Conservation (phyloP, 2,113 vertebrate species). For the Panurus biarmicus region DNA sequence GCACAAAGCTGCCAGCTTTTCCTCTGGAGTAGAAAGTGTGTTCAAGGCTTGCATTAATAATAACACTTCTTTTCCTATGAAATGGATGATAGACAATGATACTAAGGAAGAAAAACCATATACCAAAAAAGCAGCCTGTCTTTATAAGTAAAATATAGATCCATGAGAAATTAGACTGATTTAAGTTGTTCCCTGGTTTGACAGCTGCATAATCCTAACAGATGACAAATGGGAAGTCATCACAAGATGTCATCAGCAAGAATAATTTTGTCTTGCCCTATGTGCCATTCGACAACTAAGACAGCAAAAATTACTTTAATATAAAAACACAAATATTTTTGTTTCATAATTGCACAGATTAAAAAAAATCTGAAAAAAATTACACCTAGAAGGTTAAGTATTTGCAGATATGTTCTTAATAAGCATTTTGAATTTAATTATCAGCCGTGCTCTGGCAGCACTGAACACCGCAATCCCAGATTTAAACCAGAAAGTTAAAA, state of each 20-base stretch:
- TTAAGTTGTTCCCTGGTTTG: background rate
- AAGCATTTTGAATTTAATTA: background rate
- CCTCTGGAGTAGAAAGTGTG: constrained; percentile 89
- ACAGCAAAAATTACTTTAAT: background rate
- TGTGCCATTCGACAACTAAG: background rate
- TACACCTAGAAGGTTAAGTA: background rate
- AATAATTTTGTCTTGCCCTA: background rate
- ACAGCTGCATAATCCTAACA: background rate
- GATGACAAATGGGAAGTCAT: background rate
- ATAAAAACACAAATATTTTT: background rate
- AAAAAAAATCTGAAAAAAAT: background rate
- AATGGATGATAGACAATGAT: constrained; percentile 29
- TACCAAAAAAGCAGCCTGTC: background rate
- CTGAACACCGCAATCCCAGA: background rate
- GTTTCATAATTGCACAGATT: background rate
- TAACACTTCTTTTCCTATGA: constrained; percentile 91
- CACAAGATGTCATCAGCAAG: background rate
- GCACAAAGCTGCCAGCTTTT: constrained; percentile 96
- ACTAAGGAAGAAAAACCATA: background rate
- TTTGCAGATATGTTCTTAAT: background rate
- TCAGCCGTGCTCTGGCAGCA: background rate
- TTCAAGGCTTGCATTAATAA: constrained; percentile 97
- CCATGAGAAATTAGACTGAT: background rate
- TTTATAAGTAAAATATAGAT: background rate
- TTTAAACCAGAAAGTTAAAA: background rate